Conservation (phyloP, 2,888 invertebrate genomes). For the Myopa testacea region DNA sequence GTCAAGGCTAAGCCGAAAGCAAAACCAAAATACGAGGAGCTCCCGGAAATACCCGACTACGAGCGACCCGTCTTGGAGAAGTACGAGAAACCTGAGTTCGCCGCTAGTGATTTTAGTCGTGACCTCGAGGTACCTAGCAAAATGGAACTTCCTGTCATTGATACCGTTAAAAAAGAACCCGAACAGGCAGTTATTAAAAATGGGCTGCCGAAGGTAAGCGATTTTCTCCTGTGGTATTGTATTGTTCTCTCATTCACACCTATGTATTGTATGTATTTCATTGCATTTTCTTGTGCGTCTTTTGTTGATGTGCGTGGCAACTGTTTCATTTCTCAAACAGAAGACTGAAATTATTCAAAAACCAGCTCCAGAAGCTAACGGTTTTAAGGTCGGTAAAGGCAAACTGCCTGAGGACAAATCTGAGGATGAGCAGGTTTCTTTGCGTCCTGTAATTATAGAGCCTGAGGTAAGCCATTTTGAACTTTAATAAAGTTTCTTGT, state of each 20-base stretch:
- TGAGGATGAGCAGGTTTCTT: slow-evolving; percentile 56
- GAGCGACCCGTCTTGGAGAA: slow-evolving; percentile 80
- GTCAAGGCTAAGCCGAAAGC: slow-evolving; percentile 58
- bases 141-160: slow-evolving; percentile 62
- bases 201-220: slow-evolving; percentile 62
- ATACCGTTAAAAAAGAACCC: slow-evolving; percentile 53
- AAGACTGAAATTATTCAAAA: slow-evolving; percentile 56
- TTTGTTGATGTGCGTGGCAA: neutral
- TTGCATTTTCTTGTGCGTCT: neutral
- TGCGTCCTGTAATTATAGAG: slow-evolving; percentile 67
- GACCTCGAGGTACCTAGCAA: slow-evolving; percentile 63
- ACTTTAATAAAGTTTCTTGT: neutral
- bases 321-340: slow-evolving; percentile 50
- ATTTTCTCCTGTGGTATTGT: neutral
- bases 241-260: neutral
- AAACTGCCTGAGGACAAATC: slow-evolving; percentile 60
- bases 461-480: slow-evolving; percentile 59
- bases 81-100: slow-evolving; percentile 73
- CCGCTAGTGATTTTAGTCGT: slow-evolving; percentile 67
- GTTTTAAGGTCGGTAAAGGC: slow-evolving; percentile 64
- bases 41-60: slow-evolving; percentile 78
- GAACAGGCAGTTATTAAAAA: slow-evolving; percentile 58
- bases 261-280: slow-evolving; percentile 1
- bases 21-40: slow-evolving; percentile 71
- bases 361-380: slow-evolving; percentile 54